phyloP scores from a whole-genome alignment of 2,888 invertebrate species.

The Cremastinae sp. region DNA sequence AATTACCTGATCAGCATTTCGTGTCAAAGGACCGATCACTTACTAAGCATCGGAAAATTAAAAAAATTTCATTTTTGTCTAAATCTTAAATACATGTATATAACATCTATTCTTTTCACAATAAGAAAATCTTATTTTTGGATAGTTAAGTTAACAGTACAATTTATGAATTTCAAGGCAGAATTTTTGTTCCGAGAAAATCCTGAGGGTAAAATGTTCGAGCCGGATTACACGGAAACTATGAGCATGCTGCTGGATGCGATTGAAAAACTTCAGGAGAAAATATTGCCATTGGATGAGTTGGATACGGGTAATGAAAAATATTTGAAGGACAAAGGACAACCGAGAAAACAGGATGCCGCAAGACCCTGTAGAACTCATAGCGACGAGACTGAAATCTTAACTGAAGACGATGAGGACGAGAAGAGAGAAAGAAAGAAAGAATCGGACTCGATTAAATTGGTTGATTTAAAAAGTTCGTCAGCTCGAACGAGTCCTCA shows the following conservation, averaged over 20 bases:
- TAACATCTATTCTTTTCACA: too few relatives aligned
- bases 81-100: too few relatives aligned
- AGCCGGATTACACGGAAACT: constrained; percentile 84
- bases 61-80: too few relatives aligned
- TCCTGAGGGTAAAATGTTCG: constrained; percentile 86
- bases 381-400: constrained; percentile 52
- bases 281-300: constrained; percentile 62
- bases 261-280: constrained; percentile 79
- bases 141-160: too few relatives aligned
- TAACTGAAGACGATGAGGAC: constrained; percentile 52
- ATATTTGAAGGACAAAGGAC: constrained; percentile 46
- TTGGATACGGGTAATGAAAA: constrained; percentile 50
- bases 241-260: constrained; percentile 82
- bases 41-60: too few relatives aligned
- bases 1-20: too few relatives aligned
- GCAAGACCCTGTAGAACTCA: constrained; percentile 30
- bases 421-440: not conserved
- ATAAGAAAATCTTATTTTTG: too few relatives aligned
- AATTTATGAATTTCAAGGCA: constrained; percentile 78
- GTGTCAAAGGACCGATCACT: too few relatives aligned
- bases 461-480: constrained; percentile 1
- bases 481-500: not conserved
- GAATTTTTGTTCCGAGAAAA: constrained; percentile 86
- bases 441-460: constrained; percentile 18
- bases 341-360: not conserved